A percentile compares a stretch with the other conserved stretches of the same genome.
phyloP scores from a whole-genome alignment of 64 coral and sea anemone species.

The Trachythela sp. region DNA sequence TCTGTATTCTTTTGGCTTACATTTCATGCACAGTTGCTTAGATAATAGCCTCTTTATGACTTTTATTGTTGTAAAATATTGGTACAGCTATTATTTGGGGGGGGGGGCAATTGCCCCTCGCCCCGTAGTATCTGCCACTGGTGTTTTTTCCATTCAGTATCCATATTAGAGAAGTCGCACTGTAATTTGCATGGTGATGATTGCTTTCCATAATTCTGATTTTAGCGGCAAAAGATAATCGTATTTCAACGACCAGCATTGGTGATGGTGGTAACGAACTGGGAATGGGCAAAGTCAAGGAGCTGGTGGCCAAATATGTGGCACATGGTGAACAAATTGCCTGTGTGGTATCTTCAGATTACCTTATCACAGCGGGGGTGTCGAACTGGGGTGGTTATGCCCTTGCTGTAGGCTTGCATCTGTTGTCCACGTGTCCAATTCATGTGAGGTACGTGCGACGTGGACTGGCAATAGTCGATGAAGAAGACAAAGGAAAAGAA shows the following conservation, averaged over 20 bases:
- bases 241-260: conserved; percentile 71
- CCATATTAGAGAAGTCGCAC: too few relatives aligned
- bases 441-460: conserved; percentile 65
- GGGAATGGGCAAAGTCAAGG: conserved; percentile 87
- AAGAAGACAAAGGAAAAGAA: background rate
- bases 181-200: background rate
- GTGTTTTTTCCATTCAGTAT: too few relatives aligned
- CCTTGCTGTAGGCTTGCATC: conserved; percentile 56
- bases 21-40: too few relatives aligned
- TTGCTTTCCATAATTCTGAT: background rate
- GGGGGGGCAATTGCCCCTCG: too few relatives aligned
- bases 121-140: too few relatives aligned
- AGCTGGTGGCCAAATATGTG: conserved; percentile 48
- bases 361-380: conserved; percentile 86
- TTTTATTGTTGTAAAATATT: too few relatives aligned
- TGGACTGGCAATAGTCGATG: conserved; percentile 28
- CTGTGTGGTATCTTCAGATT: conserved; percentile 55
- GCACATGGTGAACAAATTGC: conserved; percentile 68
- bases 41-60: too few relatives aligned
- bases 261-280: conserved; percentile 98
- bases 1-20: too few relatives aligned
- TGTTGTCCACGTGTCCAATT: conserved; percentile 65
- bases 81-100: too few relatives aligned
- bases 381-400: conserved; percentile 97
- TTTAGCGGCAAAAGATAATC: conserved; percentile 39